Conservation (phyloP, 2,888 invertebrate genomes). For the Xiphydria camelus region DNA sequence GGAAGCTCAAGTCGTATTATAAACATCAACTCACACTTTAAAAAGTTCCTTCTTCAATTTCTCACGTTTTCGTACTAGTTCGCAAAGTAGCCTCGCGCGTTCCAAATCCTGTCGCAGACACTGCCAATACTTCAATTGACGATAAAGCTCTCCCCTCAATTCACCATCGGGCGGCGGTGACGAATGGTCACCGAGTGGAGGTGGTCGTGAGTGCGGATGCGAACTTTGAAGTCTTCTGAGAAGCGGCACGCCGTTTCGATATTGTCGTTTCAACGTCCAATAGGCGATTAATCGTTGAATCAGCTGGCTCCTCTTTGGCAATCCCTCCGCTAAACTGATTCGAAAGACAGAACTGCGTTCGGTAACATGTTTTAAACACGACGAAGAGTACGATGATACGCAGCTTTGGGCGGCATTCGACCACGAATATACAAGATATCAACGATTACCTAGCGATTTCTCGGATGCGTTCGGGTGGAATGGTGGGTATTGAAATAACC, state of each 20-base stretch:
- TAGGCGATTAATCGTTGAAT: conserved; percentile 90
- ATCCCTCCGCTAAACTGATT: conserved; percentile 49
- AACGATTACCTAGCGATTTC: conserved; percentile 81
- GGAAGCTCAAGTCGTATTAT: no score
- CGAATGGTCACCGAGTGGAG: conserved; percentile 41
- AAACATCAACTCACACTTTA: conserved; percentile 63
- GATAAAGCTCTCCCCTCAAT: conserved; percentile 70
- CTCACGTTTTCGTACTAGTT: conserved; percentile 93
- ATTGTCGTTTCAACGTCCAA: conserved; percentile 96
- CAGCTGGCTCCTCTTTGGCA: conserved; percentile 80
- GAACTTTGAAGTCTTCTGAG: conserved; percentile 78
- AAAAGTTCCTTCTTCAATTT: conserved; percentile 88
- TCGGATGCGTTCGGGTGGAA: conserved; percentile 84
- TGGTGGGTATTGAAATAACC: conserved; percentile 90
- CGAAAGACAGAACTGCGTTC: neutral
- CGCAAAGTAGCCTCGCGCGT: conserved; percentile 86
- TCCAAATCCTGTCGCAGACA: conserved; percentile 92
- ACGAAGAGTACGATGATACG: no score
- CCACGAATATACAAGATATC: conserved; percentile 9
- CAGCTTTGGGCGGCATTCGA: no score
- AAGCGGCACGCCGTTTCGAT: conserved; percentile 93
- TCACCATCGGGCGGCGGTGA: conserved; percentile 52
- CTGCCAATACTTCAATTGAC: conserved; percentile 92
- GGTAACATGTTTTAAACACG: no score
- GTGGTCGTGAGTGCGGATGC: conserved; percentile 51